These are phyloP conservation scores for Campoplex capitator DNA, from an alignment of 2,888 invertebrate species.

Conservation along the genomic window DNA sequence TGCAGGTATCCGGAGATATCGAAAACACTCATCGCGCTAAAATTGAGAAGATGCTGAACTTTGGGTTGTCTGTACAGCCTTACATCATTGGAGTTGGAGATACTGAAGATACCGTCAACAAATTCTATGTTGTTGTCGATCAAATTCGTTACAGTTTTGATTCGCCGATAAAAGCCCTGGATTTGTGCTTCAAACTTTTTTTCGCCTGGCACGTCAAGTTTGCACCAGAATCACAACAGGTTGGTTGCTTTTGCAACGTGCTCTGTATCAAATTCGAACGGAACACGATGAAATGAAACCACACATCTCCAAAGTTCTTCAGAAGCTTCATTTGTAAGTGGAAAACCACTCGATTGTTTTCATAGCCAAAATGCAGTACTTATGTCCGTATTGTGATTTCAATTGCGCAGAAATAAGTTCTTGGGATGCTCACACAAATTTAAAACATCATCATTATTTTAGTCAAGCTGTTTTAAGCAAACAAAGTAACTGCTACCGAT, in stretches of 20 bases:
- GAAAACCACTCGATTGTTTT: not conserved
- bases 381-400: constrained; percentile 8
- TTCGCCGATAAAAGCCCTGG: constrained; percentile 52
- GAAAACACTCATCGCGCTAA: constrained; percentile 14
- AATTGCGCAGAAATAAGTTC: not conserved
- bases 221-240: constrained; percentile 10
- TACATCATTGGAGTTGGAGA: constrained; percentile 60
- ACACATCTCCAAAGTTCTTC: constrained; percentile 36
- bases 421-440: not conserved
- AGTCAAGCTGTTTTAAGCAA: constrained; percentile 23
- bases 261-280: constrained; percentile 39
- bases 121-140: constrained; percentile 54
- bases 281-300: constrained; percentile 31
- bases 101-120: constrained; percentile 15
- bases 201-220: constrained; percentile 11
- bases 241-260: constrained; percentile 38
- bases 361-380: constrained; percentile 18
- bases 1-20: constrained; percentile 21
- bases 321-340: constrained; percentile 13
- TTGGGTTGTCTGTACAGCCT: constrained; percentile 58
- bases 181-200: constrained; percentile 58
- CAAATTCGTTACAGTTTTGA: constrained; percentile 47
- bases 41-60: constrained; percentile 25
- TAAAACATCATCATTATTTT: constrained; percentile 7
- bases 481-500: constrained; percentile 36